Percentiles rank a stretch among this genome's conserved stretches.
These are phyloP conservation scores for Arenicola marina DNA, from an alignment of 2,888 invertebrate genomes.

Conservation along the genomic window DNA sequence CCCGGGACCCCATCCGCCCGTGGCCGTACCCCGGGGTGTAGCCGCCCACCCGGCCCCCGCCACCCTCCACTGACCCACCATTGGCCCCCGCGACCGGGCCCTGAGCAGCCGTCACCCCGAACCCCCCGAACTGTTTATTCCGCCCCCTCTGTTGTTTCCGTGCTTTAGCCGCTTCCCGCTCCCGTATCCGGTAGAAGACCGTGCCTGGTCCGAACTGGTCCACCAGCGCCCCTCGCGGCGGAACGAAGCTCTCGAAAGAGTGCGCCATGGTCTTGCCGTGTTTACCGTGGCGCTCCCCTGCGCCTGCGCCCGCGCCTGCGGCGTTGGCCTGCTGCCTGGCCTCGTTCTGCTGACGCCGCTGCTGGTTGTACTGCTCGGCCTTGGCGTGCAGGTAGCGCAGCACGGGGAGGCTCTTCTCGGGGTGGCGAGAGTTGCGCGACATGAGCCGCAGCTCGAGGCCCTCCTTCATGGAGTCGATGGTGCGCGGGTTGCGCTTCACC, in stretches of 20 bases:
- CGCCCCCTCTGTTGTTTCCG: slow-evolving; percentile 20
- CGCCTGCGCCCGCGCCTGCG: no score
- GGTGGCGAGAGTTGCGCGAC: slow-evolving; percentile 32
- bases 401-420: slow-evolving; percentile 41
- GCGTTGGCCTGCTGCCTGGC: slow-evolving; percentile 4
- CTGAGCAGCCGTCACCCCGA: neutral
- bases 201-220: slow-evolving; percentile 56
- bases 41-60: neutral
- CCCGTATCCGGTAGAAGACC: slow-evolving; percentile 51
- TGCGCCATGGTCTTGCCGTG: slow-evolving; percentile 34
- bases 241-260: slow-evolving; percentile 36
- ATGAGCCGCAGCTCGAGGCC: slow-evolving; percentile 46
- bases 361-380: slow-evolving; percentile 8
- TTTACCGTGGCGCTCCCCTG: neutral
- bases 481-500: slow-evolving; percentile 49
- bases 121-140: slow-evolving; percentile 10
- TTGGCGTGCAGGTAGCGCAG: slow-evolving; percentile 21
- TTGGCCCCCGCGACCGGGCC: neutral
- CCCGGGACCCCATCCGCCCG: neutral
- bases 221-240: slow-evolving; percentile 43
- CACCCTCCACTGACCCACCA: neutral
- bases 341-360: slow-evolving; percentile 12
- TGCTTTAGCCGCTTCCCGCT: slow-evolving; percentile 35
- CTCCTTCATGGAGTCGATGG: slow-evolving; percentile 54
- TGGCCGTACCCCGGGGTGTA: neutral